Evolutionary conservation across 2,888 invertebrate genomes (phyloP).

Genomic region (Pammene aurita): DNA sequence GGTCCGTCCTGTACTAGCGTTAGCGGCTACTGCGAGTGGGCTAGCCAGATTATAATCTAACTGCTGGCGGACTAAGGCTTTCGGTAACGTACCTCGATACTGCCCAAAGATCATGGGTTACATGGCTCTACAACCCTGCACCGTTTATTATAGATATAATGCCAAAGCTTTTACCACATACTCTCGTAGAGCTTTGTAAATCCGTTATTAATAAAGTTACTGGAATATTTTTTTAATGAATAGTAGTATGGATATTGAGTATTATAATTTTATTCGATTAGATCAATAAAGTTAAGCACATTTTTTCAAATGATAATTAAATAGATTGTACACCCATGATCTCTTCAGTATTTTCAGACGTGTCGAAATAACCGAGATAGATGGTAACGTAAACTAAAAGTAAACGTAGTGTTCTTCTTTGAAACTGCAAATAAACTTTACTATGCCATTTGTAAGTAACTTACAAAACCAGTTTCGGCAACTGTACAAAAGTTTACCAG

Average conservation of each 20-base stretch:
- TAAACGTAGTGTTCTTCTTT: neutral
- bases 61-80: slow-evolving; percentile 48
- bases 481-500: slow-evolving; percentile 38
- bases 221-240: too few relatives aligned
- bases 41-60: slow-evolving; percentile 62
- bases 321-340: too few relatives aligned
- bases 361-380: neutral
- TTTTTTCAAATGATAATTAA: too few relatives aligned
- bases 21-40: slow-evolving; percentile 62
- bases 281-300: too few relatives aligned
- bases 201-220: neutral
- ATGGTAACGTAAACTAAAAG: neutral
- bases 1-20: slow-evolving; percentile 74
- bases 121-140: slow-evolving; percentile 13
- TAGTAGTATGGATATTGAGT: too few relatives aligned
- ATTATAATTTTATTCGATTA: too few relatives aligned
- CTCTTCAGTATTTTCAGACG: too few relatives aligned
- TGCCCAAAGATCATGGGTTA: slow-evolving; percentile 29
- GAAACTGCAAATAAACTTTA: slow-evolving; percentile 35
- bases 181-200: neutral
- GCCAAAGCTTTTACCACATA: neutral
- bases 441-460: slow-evolving; percentile 8
- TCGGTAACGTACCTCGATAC: slow-evolving; percentile 29
- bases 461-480: slow-evolving; percentile 35
- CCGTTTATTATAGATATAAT: neutral